Percentiles rank a stretch among this genome's conserved stretches.
phyloP scores from a whole-genome alignment of 2,888 invertebrate genomes.

The Lithophane semibrunnea region DNA sequence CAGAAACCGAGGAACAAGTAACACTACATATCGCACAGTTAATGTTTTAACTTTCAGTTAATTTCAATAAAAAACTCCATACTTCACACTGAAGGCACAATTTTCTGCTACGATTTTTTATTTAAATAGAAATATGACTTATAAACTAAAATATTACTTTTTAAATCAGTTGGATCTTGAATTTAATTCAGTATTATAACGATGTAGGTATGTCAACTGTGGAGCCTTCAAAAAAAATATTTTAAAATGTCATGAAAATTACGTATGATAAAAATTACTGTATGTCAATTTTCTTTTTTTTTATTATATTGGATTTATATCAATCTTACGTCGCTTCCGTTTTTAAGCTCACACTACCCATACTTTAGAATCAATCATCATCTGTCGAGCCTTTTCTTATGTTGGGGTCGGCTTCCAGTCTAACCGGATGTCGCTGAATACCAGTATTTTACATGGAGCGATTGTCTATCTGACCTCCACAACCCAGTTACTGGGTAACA shows the following conservation, averaged over 20 bases:
- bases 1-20: not conserved
- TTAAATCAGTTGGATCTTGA: slow-evolving; percentile 26
- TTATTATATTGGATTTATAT: no score
- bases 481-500: no score
- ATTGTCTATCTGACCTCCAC: no score
- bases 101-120: slow-evolving; percentile 15
- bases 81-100: slow-evolving; percentile 48
- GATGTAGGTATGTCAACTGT: not conserved
- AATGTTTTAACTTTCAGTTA: slow-evolving; percentile 28
- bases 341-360: not conserved
- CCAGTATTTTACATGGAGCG: not conserved
- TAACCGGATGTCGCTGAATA: not conserved
- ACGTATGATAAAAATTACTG: not conserved
- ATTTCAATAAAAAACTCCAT: slow-evolving; percentile 36
- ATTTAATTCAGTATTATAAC: slow-evolving; percentile 1
- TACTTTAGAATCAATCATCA: not conserved
- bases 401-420: not conserved
- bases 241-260: slow-evolving; percentile 16
- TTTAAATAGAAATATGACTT: slow-evolving; percentile 31
- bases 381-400: no score
- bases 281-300: not conserved
- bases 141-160: slow-evolving; percentile 31
- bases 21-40: slow-evolving; percentile 49
- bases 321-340: no score
- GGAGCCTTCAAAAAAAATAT: not conserved